Base-by-base conservation (phyloP, 2,113 vertebrate species). In the Rostratula benghalensis region DNA sequence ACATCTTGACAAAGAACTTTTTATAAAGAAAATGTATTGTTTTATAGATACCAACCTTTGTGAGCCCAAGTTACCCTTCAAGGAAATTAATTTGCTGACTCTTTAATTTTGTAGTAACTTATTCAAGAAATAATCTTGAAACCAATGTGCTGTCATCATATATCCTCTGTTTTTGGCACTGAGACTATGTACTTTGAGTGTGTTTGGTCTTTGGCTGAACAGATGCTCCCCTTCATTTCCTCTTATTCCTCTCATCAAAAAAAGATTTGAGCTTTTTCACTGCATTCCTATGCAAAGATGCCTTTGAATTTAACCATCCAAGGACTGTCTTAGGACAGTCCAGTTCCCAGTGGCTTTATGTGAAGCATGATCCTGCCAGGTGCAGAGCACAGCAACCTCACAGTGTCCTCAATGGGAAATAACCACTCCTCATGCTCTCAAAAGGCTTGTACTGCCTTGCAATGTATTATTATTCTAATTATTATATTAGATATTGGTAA, bases 281-380 rank as follows among this genome's bases (percentile, higher is more conserved):
- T 46, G 11, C 31, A 6, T 64, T 53, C 19, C 16, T 81, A 5
- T 43, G 7, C 10, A 48, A 80, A 87, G 25, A 67, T 39, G 21
- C 23, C 24, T 48, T 27, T 60, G 48, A 20, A 75, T 87, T 92
- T 90, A 73, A n/a, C 3, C 0, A 3, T 57, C 45, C 31, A n/a
- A 48, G 31, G 13, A 20, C 21, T 2, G 0, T 39, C 17, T 41
- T 68, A n/a, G 48, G 28, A 41, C n/a, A 37, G 9, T 13, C 37
- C 4, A 4, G 5, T 35, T 81, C 30, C 35, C 7, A 3, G 0
- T 69, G 20, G 8, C 31, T 94, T 54, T 50, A 81, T 53, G 25
- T 6, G 6, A 75, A 74, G 35, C 1, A 0, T 1, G 1, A 57
- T 68, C 7, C 23, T 75, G 17, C 17, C 59, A 35, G 7, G 6